Percentiles rank a stretch among this genome's conserved stretches.
Evolutionary conservation across 92 coral and sea anemone species (phyloP).

Genomic region (Siderastrea radians): DNA sequence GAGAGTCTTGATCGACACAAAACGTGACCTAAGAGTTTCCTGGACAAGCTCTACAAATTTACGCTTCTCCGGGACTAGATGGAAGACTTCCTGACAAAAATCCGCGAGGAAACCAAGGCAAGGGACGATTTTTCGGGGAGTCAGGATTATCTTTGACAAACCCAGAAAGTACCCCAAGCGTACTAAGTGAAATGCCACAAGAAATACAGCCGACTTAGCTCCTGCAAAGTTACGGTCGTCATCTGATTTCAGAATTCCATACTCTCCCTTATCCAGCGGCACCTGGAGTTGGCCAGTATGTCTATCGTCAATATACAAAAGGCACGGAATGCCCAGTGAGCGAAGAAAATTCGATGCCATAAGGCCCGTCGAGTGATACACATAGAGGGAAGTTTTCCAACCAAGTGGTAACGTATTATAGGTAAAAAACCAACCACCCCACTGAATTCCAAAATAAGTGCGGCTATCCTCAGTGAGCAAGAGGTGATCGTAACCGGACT

Average conservation of each 20-base stretch:
- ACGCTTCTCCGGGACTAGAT: slow-evolving; percentile 29
- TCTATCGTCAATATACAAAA: slow-evolving; percentile 54
- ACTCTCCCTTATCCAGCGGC: slow-evolving; percentile 29
- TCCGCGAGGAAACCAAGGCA: slow-evolving; percentile 51
- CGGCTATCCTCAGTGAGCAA: slow-evolving; percentile 36
- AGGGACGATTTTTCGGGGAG: slow-evolving; percentile 34
- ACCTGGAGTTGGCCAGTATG: slow-evolving; percentile 49
- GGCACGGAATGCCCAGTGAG: slow-evolving; percentile 63
- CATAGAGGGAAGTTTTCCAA: too few species aligned
- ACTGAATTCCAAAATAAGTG: slow-evolving; percentile 51
- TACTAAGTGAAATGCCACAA: slow-evolving; percentile 5
- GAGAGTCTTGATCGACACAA: slow-evolving; percentile 21
- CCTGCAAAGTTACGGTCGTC: too few species aligned
- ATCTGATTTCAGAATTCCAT: slow-evolving; percentile 24
- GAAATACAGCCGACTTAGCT: too few species aligned
- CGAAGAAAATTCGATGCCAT: slow-evolving; percentile 55
- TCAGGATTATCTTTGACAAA: too few species aligned
- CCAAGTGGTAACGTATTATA: slow-evolving; percentile 69
- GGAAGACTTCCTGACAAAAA: slow-evolving; percentile 32
- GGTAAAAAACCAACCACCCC: slow-evolving; percentile 69
- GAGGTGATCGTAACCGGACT: slow-evolving; percentile 16
- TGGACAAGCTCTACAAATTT: slow-evolving; percentile 39
- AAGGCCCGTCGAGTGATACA: slow-evolving; percentile 58
- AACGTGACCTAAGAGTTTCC: neutral
- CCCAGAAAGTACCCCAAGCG: slow-evolving; percentile 41